Base-by-base conservation (phyloP, 2,888 invertebrate species). In the Linyphia triangularis region DNA sequence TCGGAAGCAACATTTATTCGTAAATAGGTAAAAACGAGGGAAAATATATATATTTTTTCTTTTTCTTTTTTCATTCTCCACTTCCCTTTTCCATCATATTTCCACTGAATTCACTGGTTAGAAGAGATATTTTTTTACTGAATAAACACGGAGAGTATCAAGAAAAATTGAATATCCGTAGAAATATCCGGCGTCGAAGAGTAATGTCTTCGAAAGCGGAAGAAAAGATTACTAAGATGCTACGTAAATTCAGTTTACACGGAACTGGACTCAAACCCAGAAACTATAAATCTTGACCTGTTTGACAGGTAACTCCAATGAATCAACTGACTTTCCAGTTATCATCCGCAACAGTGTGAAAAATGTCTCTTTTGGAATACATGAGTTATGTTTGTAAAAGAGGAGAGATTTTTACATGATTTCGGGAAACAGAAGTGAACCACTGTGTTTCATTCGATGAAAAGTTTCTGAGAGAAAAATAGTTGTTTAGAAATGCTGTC, bases 241-340 rank as follows among this genome's bases (percentile, higher is more conserved):
- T 67, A 51, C 78, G 65, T 67, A 65, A 81, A 81, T 81, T 81
- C 81, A 81, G 81, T 81, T 81, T 81, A 67, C 81, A 70, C 57
- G 70, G 79, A 67, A 67, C 79, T 40, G 40, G 79, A 79, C 67
- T 65, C 79, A 81, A 70, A 69, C 78, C 63, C 4, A 70, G 70
- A 59, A 81, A 81, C 81, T 69, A 81, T 81, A 81, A 81, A 81
- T 81, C 81, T 81, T 59, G 81, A 81, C 81, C 81, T 81, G 81
- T 81, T 81, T 81, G 81, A 81, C 81, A 81, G 81, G 81, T 81
- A 24, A 22, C 40, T 59, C 70, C 81, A 70, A 81, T 81, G 81
- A 81, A 81, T 81, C 81, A 81, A 70, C 69, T 70, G 69, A 81
- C 79, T 79, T 70, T 70, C 57, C 81, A 81, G 81, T 81, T 81